phyloP scores from a whole-genome alignment of 2,797 vertebrate species.

The Margarornis squamiger region DNA sequence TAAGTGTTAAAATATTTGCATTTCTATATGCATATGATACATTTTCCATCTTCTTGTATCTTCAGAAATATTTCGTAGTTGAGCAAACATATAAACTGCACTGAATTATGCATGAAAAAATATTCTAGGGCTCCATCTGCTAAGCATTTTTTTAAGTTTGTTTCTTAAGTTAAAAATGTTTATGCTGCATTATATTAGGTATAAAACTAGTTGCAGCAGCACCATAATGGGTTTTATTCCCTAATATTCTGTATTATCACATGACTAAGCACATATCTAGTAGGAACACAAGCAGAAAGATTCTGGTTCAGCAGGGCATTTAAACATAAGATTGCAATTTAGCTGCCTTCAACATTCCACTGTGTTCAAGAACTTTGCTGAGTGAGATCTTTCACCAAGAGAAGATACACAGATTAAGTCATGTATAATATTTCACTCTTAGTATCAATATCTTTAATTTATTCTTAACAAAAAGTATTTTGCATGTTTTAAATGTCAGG shows the following conservation, averaged over 20 bases:
- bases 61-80: constrained; percentile 9
- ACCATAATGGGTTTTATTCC: not conserved
- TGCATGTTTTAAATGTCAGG: not conserved
- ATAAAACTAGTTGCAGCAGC: not conserved
- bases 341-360: not conserved
- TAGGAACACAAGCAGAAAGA: not conserved
- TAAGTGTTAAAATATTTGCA: not conserved
- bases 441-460: not conserved
- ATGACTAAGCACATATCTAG: not conserved
- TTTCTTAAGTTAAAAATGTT: constrained; percentile 27
- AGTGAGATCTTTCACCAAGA: not conserved
- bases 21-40: not conserved
- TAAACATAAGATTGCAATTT: not conserved
- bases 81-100: not conserved
- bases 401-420: not conserved
- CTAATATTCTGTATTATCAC: not conserved
- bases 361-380: not conserved
- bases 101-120: constrained; percentile 2
- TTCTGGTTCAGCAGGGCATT: not conserved
- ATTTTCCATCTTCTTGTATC: not conserved
- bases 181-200: not conserved
- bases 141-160: not conserved
- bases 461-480: not conserved
- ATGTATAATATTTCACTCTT: not conserved
- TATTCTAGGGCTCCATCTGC: not conserved